A percentile compares a stretch with the other conserved stretches of the same genome.
Evolutionary conservation across 2,113 vertebrate genomes (phyloP).

Genomic region (Ginglymostoma cirratum): DNA sequence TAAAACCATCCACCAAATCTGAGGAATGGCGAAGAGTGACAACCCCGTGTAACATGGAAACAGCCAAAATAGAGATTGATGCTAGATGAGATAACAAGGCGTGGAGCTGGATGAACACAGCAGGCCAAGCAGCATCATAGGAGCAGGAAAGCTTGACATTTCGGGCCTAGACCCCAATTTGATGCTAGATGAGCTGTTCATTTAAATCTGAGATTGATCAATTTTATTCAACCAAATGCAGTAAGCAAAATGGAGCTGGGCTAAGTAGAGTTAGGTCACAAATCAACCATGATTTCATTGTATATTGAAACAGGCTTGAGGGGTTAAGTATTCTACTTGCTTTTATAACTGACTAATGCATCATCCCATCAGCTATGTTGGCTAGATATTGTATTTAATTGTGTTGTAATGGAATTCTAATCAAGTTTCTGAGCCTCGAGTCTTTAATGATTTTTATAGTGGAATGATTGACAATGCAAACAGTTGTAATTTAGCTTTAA

Average conservation of each 20-base stretch:
- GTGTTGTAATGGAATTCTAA: neutral
- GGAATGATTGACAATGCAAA: neutral
- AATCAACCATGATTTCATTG: neutral
- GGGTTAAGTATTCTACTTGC: neutral
- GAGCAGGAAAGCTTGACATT: no score
- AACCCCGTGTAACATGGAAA: neutral
- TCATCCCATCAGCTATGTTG: neutral
- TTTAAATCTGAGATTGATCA: neutral
- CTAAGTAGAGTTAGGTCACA: neutral
- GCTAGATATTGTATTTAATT: neutral
- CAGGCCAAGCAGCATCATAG: no score
- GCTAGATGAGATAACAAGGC: neutral
- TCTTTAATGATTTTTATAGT: slow-evolving; percentile 22
- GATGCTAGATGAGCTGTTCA: neutral
- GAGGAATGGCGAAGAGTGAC: neutral
- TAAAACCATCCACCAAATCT: neutral
- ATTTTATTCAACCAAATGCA: neutral
- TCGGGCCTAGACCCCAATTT: no score
- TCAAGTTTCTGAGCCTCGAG: neutral
- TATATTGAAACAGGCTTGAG: neutral
- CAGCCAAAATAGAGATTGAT: neutral
- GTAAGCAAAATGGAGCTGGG: neutral
- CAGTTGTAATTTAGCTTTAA: slow-evolving; percentile 8
- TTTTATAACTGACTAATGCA: slow-evolving; percentile 5
- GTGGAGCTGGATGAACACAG: no score